A percentile compares a stretch with the other conserved stretches of the same genome.
Evolutionary conservation across 2,113 vertebrate species (phyloP).

Genomic region (Piprites chloris): DNA sequence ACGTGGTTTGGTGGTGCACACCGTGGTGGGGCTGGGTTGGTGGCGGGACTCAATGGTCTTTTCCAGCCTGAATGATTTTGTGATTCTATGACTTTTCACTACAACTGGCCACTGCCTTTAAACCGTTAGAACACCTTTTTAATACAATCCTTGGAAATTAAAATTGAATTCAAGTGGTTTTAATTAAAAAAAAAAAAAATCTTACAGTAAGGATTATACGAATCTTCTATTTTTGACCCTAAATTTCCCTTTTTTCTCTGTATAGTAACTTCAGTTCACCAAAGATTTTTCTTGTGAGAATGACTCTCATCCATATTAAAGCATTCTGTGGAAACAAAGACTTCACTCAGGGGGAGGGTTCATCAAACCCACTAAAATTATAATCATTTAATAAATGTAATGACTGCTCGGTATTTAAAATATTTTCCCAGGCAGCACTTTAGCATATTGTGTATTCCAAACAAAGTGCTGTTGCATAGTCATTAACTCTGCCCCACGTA

Average conservation of each 20-base stretch:
- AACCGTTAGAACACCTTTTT: neutral
- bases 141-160: neutral
- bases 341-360: constrained; percentile 21
- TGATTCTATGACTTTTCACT: neutral
- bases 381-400: constrained; percentile 57
- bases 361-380: constrained; percentile 40
- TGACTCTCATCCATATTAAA: constrained; percentile 56
- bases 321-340: constrained; percentile 37
- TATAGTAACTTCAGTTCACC: neutral
- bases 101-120: neutral
- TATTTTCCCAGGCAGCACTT: constrained; percentile 48
- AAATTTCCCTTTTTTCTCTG: neutral
- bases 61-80: neutral
- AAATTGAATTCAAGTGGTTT: neutral
- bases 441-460: constrained; percentile 48
- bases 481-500: neutral
- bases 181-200: neutral
- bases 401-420: constrained; percentile 58
- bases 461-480: constrained; percentile 45
- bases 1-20: neutral
- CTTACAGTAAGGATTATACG: neutral
- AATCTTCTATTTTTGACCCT: neutral
- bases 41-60: accelerated
- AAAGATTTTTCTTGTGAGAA: neutral
- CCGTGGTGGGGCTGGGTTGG: neutral